Base-by-base conservation (phyloP, 2,113 vertebrate species). In the Gadus chalcogrammus region DNA sequence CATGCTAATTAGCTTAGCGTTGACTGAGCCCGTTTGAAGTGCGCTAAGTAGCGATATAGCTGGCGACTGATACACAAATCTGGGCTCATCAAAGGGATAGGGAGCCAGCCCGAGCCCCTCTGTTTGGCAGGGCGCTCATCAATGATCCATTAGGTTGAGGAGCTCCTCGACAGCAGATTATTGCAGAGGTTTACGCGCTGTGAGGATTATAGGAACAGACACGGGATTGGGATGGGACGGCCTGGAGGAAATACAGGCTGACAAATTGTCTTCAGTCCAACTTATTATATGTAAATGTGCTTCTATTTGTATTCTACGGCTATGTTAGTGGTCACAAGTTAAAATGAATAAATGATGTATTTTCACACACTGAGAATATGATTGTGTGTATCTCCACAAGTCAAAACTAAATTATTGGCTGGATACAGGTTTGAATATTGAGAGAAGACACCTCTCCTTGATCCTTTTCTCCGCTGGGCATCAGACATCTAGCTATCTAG, bases 1-100 rank as follows among this genome's bases (percentile, higher is more conserved):
- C 76, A 80, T 83, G 82, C 78, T 87, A 90, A 90, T 88, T 88
- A 82, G 83, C 80, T 84, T 80, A 79, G 75, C 74, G 65, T 80
- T 84, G 82, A 85, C 81, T 84, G 81, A 86, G 86, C 81, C 73
- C 78, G 72, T 81, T 81, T 84, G 79, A 85, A 85, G 83, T 85
- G 69, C 82, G 73, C 73, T 81, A 80, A 79, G 75, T 79, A 74
- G 80, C 61, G 60, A 65, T 69, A 80, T 69, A 80, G 83, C 72
- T 84, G 72, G 77, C 68, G 73, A 79, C 76, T 85, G 82, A 85
- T 80, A 75, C 69, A 78, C 81, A 82, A 81, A 80, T 81, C 75
- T 78, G 68, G 73, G 65, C 65, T 79, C 77, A 85, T 82, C 82
- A 85, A 72, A 79, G 72, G 48, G 73, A 82, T 60, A 79, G 74